A percentile compares a stretch with the other conserved stretches of the same genome.
phyloP scores from a whole-genome alignment of 2,113 vertebrate genomes.

The Actenoides hombroni region DNA sequence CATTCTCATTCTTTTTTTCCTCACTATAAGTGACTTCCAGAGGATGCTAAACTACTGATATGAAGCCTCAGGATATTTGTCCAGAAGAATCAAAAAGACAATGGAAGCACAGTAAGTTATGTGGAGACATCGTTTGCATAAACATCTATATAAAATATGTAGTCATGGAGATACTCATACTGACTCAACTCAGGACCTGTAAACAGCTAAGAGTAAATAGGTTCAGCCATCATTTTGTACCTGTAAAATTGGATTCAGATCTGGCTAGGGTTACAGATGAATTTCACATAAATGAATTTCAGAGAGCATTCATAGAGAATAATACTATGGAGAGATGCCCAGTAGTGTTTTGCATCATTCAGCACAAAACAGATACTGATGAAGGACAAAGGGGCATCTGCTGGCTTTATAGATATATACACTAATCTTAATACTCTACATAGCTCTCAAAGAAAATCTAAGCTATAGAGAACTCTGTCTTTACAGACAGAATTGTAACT shows the following conservation, averaged over 20 bases:
- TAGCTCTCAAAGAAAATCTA: slow-evolving; percentile 19
- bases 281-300: neutral
- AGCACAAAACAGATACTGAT: neutral
- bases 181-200: neutral
- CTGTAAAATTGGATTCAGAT: neutral
- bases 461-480: neutral
- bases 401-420: neutral
- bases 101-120: neutral
- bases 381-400: slow-evolving; percentile 31
- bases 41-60: neutral
- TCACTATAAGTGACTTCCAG: neutral
- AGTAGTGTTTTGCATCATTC: neutral
- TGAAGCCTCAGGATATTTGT: neutral
- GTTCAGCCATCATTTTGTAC: neutral
- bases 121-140: neutral
- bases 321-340: neutral
- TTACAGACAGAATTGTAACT: neutral
- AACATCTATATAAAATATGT: neutral
- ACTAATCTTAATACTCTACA: slow-evolving; percentile 46
- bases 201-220: neutral
- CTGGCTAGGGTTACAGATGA: neutral
- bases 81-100: neutral
- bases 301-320: neutral
- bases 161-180: neutral
- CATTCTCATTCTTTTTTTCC: neutral